Conservation (phyloP, 2,797 vertebrate species). For the Enteromius anoplus region DNA sequence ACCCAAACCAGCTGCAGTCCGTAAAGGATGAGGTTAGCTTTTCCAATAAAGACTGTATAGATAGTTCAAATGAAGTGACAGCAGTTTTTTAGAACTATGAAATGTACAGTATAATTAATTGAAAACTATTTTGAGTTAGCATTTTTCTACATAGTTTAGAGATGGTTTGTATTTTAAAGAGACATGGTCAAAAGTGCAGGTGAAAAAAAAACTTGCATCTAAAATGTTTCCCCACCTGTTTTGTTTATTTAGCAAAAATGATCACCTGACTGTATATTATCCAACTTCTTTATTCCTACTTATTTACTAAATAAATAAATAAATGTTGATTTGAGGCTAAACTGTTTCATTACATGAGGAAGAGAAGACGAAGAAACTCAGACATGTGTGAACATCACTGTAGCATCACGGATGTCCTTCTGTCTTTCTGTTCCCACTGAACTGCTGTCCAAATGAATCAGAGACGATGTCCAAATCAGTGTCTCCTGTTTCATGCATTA, state of each 20-base stretch:
- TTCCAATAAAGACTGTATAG: background rate
- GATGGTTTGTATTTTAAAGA: background rate
- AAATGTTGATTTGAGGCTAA: background rate
- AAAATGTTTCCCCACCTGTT: background rate
- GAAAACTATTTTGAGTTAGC: background rate
- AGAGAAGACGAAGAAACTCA: background rate
- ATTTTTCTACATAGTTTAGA: background rate
- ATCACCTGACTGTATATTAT: background rate
- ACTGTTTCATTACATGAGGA: background rate
- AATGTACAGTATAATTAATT: too few relatives aligned
- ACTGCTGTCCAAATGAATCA: conserved; percentile 23
- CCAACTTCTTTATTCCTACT: background rate
- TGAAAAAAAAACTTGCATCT: background rate
- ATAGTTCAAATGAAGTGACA: background rate
- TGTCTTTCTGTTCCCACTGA: conserved; percentile 9
- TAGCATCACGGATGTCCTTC: background rate
- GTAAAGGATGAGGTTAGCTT: background rate
- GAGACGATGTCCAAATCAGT: conserved; percentile 26
- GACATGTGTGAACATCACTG: background rate
- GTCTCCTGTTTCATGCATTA: conserved; percentile 45
- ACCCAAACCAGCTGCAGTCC: background rate
- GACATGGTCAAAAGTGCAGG: background rate
- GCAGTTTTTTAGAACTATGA: too few relatives aligned
- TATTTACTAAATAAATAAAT: background rate
- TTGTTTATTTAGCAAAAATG: background rate